Base-by-base conservation (phyloP, 23 tunicate species). In the Halocynthia roretzi region DNA sequence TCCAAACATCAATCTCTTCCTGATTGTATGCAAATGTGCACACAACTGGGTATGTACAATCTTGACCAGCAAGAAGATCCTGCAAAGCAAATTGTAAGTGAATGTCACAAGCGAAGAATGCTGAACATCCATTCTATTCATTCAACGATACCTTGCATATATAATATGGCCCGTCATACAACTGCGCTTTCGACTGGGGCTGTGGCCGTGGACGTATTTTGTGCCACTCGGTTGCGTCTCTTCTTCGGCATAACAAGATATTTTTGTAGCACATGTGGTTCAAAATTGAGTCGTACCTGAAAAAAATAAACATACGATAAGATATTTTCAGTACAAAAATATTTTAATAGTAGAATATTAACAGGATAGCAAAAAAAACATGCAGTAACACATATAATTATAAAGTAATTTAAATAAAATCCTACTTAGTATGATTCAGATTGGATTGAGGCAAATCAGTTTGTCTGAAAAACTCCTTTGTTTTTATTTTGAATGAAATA, bases 1-100 rank as follows among this genome's bases (percentile, higher is more conserved):
- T 83, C 98, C 98, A 93, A 23, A 93, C 91, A 74, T 93, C 98
- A 56, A 85, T 86, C 61, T 93, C 98, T 83, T 93, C 98, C 70
- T 93, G 92, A 72, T 93, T 93, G 62, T 93, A 93, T 18, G 92
- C 91, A 74, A 93, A 93, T 8, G 98, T 93, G 64, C 98, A 93
- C 20, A 86, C 98, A 23, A 85, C 98, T 7, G 91, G 88, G 57
- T 93, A 93, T 7, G 98, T 86, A 65, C 98, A 93, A 52, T 86
- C 98, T 69, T 85, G 83, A 6, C 96, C 96, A 4, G 96, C 82
- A 83, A 89, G 82, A 23, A 89, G 80, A 76, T 89, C 96, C 78
- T 74, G 57, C 11, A 19, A 67, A 18, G 21, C 22, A 21, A 21
- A 67, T 14, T 58, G n/a, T 58, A 1, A 23, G 21, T 4, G 5